Conservation (phyloP, 2,888 invertebrate genomes). For the Parnassius mnemosyne region DNA sequence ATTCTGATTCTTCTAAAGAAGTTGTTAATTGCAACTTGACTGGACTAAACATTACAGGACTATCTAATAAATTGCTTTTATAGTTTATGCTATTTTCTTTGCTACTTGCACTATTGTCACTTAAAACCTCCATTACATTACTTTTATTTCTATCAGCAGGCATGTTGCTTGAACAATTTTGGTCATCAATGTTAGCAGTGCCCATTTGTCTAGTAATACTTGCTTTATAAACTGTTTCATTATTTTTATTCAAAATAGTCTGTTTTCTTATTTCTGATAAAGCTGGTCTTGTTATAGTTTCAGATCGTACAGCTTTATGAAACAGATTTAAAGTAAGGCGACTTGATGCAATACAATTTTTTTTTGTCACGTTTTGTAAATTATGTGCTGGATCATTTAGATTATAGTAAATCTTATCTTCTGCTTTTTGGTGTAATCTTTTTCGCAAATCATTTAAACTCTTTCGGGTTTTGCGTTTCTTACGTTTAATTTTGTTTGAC, state of each 20-base stretch:
- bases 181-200: neutral
- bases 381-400: conserved; percentile 13
- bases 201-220: conserved; percentile 5
- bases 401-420: conserved; percentile 14
- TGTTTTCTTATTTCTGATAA: conserved; percentile 43
- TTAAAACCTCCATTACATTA: neutral
- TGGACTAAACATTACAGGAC: conserved; percentile 38
- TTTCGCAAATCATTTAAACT: conserved; percentile 62
- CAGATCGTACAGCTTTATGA: conserved; percentile 59
- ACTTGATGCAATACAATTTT: conserved; percentile 49
- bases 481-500: conserved; percentile 41
- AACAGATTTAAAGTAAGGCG: conserved; percentile 60
- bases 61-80: conserved; percentile 26
- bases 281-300: conserved; percentile 58
- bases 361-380: conserved; percentile 28
- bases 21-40: conserved; percentile 1
- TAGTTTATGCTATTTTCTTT: conserved; percentile 10
- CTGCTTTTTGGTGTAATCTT: conserved; percentile 34
- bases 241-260: conserved; percentile 27
- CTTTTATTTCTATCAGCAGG: neutral
- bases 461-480: conserved; percentile 62
- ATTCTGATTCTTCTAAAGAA: conserved; percentile 19
- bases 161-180: neutral
- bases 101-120: conserved; percentile 7
- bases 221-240: neutral